phyloP scores from a whole-genome alignment of 1,140 invertebrate species.

The Aricia agestis region DNA sequence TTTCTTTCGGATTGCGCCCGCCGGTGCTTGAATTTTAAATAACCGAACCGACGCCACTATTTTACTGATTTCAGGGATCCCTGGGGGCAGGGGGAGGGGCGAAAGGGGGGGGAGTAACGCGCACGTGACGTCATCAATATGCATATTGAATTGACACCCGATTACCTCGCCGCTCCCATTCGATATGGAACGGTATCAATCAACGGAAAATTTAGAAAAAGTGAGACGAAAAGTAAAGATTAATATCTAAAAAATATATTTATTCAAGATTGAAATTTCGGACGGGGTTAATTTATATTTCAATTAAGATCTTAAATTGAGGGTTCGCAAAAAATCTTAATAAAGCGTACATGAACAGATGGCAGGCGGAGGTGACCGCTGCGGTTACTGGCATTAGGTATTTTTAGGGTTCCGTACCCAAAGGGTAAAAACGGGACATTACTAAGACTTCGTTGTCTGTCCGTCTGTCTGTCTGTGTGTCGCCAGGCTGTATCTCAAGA shows the following conservation, averaged over 20 bases:
- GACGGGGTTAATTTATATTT: background rate
- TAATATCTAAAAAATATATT: background rate
- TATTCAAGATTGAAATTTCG: background rate
- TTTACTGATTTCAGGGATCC: conserved; percentile 49
- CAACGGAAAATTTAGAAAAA: background rate
- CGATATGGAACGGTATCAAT: background rate
- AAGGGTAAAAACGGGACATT: no score
- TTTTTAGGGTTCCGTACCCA: no score
- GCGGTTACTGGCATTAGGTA: background rate
- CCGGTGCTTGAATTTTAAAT: conserved; percentile 62
- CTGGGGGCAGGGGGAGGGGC: conserved; percentile 5
- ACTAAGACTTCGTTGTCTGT: no score
- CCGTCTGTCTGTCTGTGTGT: no score
- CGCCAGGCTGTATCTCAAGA: no score
- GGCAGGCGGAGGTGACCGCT: background rate
- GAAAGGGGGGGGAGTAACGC: background rate
- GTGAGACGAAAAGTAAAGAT: background rate
- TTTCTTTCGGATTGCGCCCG: conserved; percentile 50
- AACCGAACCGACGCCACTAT: conserved; percentile 44
- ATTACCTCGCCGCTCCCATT: conserved; percentile 2
- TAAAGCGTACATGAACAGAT: background rate
- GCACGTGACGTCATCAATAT: conserved; percentile 23
- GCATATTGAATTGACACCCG: conserved; percentile 25
- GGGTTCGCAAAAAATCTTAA: background rate
- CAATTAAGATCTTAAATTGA: no score